A percentile compares a stretch with the other conserved stretches of the same genome.
phyloP scores from a whole-genome alignment of 2,113 vertebrate species.

The Trichomycterus rosablanca region DNA sequence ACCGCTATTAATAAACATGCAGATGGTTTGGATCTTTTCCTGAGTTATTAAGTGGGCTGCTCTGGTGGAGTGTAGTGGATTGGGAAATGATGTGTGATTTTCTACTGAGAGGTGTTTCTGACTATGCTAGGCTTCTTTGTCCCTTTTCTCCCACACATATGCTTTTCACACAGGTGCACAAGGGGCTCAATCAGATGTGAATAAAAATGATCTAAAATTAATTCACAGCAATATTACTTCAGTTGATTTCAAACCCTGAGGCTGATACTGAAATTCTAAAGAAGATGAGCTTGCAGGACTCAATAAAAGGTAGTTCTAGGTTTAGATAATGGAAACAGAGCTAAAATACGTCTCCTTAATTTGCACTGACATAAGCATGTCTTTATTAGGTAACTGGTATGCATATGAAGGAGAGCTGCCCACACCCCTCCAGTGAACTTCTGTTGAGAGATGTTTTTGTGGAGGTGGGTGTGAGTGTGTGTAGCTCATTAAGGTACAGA shows the following conservation, averaged over 20 bases:
- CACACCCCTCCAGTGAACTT: neutral
- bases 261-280: no score
- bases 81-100: neutral
- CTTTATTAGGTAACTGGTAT: neutral
- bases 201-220: neutral
- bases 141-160: neutral
- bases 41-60: neutral
- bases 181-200: slow-evolving; percentile 33
- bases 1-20: neutral
- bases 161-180: slow-evolving; percentile 24
- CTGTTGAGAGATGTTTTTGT: neutral
- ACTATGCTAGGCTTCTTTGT: neutral
- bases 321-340: no score
- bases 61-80: neutral
- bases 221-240: no score
- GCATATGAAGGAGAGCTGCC: neutral
- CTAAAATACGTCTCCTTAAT: neutral
- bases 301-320: no score
- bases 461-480: neutral
- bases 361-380: neutral
- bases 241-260: no score
- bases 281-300: no score
- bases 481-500: neutral
- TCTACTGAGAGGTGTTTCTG: neutral
- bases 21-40: neutral